Evolutionary conservation across 2,113 vertebrate genomes (phyloP).

Genomic region (Rousettus leschenaultii): DNA sequence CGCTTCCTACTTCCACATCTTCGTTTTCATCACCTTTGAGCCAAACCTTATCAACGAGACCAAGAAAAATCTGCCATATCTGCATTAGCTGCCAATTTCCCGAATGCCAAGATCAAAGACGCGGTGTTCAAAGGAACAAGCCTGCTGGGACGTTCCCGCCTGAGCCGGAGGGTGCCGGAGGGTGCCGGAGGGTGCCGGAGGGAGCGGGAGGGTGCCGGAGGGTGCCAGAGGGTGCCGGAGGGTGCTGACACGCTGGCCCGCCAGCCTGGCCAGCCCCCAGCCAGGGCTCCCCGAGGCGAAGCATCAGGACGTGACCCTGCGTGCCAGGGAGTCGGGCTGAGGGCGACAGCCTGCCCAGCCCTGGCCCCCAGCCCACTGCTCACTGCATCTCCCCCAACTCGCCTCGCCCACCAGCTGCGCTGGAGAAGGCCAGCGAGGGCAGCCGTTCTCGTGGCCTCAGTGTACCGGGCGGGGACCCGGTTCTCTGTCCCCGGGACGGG

Average conservation of each 20-base stretch:
- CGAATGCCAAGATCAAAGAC: neutral
- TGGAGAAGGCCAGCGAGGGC: neutral
- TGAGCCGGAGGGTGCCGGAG: neutral
- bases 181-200: too few relatives aligned
- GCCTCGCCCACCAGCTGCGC: accelerated
- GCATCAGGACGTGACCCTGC: neutral
- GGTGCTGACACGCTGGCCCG: too few relatives aligned
- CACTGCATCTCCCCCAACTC: neutral
- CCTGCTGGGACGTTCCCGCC: neutral
- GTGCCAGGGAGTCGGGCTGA: too few relatives aligned
- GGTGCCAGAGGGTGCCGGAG: too few relatives aligned
- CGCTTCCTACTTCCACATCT: neutral
- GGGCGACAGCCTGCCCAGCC: too few relatives aligned
- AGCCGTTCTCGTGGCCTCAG: neutral
- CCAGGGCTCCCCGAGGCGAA: neutral
- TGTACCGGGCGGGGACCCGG: accelerated
- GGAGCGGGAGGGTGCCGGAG: too few relatives aligned
- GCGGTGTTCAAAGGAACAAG: neutral
- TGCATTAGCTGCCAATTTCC: neutral
- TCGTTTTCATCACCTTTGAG: neutral
- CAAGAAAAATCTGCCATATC: neutral
- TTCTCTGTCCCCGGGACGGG: neutral
- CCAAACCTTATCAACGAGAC: neutral
- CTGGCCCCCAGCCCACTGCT: neutral
- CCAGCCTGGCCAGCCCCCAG: too few relatives aligned